Evolutionary conservation across 1,140 invertebrate genomes (phyloP), one percentile per base, ranked within the genome.

Genomic region (Drosophila sp.): DNA sequence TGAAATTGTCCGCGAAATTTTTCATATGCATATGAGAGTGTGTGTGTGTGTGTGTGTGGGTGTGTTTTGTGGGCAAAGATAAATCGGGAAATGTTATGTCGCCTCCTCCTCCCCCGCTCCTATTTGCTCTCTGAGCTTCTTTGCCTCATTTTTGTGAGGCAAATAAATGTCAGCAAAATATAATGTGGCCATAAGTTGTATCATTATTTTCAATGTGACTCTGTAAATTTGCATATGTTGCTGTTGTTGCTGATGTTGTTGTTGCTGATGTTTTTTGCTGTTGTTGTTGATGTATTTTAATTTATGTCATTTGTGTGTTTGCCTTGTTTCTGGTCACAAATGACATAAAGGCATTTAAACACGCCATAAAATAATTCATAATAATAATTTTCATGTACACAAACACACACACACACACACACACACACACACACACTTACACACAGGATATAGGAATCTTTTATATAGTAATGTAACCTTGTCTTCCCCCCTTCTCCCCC

Each of bases 361-460:
- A 81, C 75, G 79, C 81, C 81, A 85, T 82, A 79, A 82, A 85
- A 82, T 82, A 85, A 82, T 82, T 82, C 79, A 82, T 82, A 82
- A 82, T 82, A 68, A 77, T 82, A 68, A 77, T 74, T 70, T 74
- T 50, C 75, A 74, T 77, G 71, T 74, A 58, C 56, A 58, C 8
- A 55, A 17, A 55, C 27, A 55, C 50, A 30, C 25, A 69, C 66
- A 69, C 70, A 73, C n/a, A 44, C 41, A n/a, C n/a, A 32, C 4
- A 66, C 57, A 74, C 71, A 73, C 25, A 69, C 66, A 57, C 17
- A 58, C 4, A 55, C 23, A 54, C 4, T 3, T 5, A 32, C 4
- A 66, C 57, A 74, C 71, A 73, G 72, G 64, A 75, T 68, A 70
- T 56, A 66, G 30, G 69, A 58, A 58, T 58, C 56, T 58, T 58